Conservation (phyloP, 2,797 vertebrate genomes). For the Streptopelia turtur region DNA sequence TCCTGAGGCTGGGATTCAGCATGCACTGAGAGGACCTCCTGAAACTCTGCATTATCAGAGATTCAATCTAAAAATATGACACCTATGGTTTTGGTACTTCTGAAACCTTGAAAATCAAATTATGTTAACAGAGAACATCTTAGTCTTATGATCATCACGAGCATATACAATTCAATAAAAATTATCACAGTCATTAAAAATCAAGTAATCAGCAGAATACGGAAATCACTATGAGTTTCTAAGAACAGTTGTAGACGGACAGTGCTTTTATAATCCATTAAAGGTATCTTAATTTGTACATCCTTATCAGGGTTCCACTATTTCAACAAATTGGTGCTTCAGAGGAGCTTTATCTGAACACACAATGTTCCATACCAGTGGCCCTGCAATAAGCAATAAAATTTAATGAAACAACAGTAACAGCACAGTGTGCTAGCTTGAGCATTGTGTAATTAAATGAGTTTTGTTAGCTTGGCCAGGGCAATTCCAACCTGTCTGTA, state of each 20-base stretch:
- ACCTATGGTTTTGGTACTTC: neutral
- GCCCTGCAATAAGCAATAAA: constrained; percentile 30
- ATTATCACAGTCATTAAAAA: neutral
- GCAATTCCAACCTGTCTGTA: neutral
- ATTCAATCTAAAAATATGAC: neutral
- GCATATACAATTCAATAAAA: neutral
- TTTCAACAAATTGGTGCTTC: constrained; percentile 23
- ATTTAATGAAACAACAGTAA: constrained; percentile 8
- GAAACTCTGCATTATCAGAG: neutral
- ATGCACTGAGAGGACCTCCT: neutral
- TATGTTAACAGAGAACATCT: neutral
- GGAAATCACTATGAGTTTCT: neutral
- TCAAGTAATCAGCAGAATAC: neutral
- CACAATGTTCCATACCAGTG: neutral
- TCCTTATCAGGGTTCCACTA: constrained; percentile 13
- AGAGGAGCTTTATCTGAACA: constrained; percentile 56
- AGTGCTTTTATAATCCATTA: constrained; percentile 42
- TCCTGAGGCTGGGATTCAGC: neutral
- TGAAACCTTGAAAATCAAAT: neutral
- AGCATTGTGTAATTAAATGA: neutral
- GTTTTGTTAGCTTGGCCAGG: neutral
- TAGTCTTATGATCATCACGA: neutral
- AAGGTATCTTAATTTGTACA: constrained; percentile 9
- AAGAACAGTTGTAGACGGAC: neutral
- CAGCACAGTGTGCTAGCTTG: neutral